Percentiles rank a stretch among this genome's conserved stretches.
phyloP scores from a whole-genome alignment of 2,888 invertebrate genomes.

The Graphium colonna region DNA sequence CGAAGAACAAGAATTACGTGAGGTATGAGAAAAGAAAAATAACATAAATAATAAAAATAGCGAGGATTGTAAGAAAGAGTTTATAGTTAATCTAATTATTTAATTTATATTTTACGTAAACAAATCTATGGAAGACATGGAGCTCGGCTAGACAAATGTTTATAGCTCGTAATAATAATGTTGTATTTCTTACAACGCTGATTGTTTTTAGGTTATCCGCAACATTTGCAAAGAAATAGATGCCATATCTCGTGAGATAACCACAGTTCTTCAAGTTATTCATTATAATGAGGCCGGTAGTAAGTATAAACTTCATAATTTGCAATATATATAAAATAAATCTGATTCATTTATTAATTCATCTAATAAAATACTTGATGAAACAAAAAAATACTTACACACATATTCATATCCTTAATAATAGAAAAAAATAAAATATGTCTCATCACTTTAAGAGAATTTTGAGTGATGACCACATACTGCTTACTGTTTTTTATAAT shows the following conservation, averaged over 20 bases:
- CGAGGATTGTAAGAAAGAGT: not conserved
- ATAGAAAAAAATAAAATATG: too few relatives aligned
- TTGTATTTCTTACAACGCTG: not conserved
- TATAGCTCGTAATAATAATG: too few relatives aligned
- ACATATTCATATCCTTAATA: too few relatives aligned
- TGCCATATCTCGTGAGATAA: conserved; percentile 87
- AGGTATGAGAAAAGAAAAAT: conserved; percentile 75
- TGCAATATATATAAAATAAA: not conserved
- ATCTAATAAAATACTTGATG: too few relatives aligned
- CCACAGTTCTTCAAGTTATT: conserved; percentile 89
- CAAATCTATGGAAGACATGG: too few relatives aligned
- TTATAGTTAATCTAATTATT: not conserved
- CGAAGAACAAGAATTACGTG: conserved; percentile 88
- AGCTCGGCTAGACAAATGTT: too few relatives aligned
- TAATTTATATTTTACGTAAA: conserved; percentile 1
- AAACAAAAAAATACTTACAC: too few relatives aligned
- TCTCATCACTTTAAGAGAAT: too few relatives aligned
- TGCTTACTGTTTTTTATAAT: too few relatives aligned
- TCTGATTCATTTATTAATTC: too few relatives aligned
- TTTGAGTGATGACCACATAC: too few relatives aligned
- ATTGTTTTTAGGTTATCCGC: conserved; percentile 79
- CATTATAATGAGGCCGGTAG: conserved; percentile 87
- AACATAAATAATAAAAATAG: not conserved
- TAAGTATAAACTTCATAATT: conserved; percentile 59
- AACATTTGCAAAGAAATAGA: conserved; percentile 87